Evolutionary conservation across 1,140 invertebrate species (phyloP).

Genomic region (Zaprionus camerounensis): DNA sequence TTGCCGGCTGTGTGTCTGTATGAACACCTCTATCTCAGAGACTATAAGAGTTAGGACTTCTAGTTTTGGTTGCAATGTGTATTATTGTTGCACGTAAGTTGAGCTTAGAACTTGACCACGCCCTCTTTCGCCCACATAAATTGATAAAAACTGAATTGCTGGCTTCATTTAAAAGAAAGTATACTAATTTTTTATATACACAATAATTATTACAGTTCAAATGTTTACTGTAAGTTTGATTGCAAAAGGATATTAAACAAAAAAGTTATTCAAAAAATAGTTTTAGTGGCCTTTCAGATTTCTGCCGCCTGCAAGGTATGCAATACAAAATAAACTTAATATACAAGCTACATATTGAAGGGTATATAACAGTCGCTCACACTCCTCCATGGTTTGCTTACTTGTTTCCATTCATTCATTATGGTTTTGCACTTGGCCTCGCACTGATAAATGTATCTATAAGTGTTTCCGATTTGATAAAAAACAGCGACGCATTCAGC

Average conservation of each 20-base stretch:
- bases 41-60: not conserved
- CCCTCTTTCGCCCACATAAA: not conserved
- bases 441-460: conserved; percentile 66
- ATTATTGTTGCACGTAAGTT: no score
- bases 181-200: no score
- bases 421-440: conserved; percentile 64
- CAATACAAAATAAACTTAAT: not conserved
- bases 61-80: no score
- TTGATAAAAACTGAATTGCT: no score
- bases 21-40: not conserved
- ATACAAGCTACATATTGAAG: no score
- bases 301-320: not conserved
- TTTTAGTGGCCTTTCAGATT: not conserved
- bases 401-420: conserved; percentile 49
- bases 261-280: not conserved
- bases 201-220: no score
- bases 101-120: not conserved
- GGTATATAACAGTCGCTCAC: not conserved
- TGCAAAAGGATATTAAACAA: no score
- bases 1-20: not conserved
- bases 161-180: no score
- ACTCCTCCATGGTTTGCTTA: not conserved
- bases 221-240: no score
- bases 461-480: conserved; percentile 70
- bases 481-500: not conserved